phyloP scores from a whole-genome alignment of 2,113 vertebrate species.

The Passer domesticus region DNA sequence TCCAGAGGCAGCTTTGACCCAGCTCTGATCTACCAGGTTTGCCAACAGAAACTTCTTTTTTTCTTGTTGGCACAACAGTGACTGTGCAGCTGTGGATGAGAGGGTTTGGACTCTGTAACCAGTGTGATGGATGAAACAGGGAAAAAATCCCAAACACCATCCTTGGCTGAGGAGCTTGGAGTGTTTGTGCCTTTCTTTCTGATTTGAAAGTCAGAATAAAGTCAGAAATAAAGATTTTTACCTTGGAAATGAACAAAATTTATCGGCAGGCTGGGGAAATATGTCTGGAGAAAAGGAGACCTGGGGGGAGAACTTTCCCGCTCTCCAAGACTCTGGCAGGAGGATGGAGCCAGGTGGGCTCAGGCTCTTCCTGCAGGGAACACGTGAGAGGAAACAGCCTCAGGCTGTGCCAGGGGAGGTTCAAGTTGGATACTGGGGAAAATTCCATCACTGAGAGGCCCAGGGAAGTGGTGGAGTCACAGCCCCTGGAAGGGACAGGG shows the following conservation, averaged over 20 bases:
- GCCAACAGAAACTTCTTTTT: neutral
- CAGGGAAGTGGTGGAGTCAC: neutral
- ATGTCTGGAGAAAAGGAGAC: neutral
- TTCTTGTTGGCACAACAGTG: neutral
- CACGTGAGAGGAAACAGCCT: too few species aligned
- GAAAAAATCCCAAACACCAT: neutral
- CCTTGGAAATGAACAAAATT: neutral
- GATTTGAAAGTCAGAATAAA: neutral
- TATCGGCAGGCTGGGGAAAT: neutral
- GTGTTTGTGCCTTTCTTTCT: neutral
- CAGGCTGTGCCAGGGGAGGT: neutral
- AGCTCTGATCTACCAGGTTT: neutral
- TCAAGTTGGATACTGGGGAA: neutral
- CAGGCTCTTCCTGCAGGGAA: neutral
- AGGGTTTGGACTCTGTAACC: neutral
- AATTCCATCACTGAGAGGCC: too few species aligned
- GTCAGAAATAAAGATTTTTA: neutral
- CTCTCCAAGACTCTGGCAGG: too few species aligned
- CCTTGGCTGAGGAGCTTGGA: neutral
- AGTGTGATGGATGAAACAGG: neutral
- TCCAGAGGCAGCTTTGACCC: neutral
- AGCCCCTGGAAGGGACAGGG: neutral
- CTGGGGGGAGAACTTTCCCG: too few species aligned
- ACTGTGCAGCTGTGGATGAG: neutral
- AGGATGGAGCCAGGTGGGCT: neutral